Evolutionary conservation across 2,797 vertebrate species (phyloP).

Genomic region (Lacerta agilis): DNA sequence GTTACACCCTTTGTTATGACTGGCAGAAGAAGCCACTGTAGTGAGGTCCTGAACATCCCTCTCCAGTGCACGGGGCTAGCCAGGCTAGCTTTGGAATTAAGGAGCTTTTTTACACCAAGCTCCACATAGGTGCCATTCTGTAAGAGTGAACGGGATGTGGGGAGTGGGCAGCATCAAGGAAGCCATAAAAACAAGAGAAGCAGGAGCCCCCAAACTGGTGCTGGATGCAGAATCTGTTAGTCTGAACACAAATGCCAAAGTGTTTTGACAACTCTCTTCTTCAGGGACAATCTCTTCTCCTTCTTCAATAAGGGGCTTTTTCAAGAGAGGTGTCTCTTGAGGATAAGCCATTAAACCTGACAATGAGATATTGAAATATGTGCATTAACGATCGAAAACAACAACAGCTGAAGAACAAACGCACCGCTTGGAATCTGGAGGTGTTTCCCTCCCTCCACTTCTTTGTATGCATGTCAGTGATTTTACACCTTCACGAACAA

Average conservation of each 20-base stretch:
- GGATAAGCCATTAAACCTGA: neutral
- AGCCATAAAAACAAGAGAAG: neutral
- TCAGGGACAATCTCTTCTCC: neutral
- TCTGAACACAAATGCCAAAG: neutral
- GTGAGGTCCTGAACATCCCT: neutral
- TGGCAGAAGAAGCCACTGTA: neutral
- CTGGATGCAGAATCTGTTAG: neutral
- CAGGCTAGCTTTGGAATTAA: conserved; percentile 1
- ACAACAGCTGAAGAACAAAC: conserved; percentile 1
- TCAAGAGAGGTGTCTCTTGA: neutral
- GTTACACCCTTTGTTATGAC: conserved; percentile 15
- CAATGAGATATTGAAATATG: neutral
- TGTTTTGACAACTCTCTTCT: neutral
- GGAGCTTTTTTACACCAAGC: neutral
- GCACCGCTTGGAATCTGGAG: neutral
- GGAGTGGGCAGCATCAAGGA: neutral
- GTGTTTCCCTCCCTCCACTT: neutral
- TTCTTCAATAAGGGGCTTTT: neutral
- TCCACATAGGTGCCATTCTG: neutral
- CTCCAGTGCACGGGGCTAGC: neutral
- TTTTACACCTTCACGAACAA: neutral
- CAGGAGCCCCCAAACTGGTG: neutral
- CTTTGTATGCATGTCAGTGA: neutral
- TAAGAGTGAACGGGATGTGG: neutral
- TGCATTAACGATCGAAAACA: neutral